phyloP scores from a whole-genome alignment of 2,888 invertebrate species.

The Pteria penguin region DNA sequence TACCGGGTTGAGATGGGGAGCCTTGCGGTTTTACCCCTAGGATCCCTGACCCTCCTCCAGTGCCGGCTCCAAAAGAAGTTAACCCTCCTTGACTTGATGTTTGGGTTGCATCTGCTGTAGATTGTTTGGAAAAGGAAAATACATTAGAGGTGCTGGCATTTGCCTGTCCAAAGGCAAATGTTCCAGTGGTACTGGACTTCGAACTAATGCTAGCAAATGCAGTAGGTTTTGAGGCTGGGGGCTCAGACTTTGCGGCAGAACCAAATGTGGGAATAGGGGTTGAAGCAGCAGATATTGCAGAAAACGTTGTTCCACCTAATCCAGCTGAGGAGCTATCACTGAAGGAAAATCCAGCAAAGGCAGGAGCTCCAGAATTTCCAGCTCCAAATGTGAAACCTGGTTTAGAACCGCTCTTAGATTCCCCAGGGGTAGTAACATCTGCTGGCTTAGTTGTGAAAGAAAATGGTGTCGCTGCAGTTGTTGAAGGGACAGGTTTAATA shows the following conservation, averaged over 20 bases:
- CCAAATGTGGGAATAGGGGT: background rate
- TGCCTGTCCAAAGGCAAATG: background rate
- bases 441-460: constrained; percentile 2
- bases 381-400: constrained; percentile 1
- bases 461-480: background rate
- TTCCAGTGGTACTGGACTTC: background rate
- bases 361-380: background rate
- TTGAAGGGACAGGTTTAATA: background rate
- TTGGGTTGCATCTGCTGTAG: background rate
- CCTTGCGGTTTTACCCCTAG: no score
- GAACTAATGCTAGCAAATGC: background rate
- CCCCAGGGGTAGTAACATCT: background rate
- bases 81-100: no score
- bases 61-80: no score
- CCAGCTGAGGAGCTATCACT: background rate
- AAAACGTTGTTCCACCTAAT: background rate
- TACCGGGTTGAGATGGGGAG: no score
- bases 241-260: background rate
- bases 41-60: no score
- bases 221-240: background rate
- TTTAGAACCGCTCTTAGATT: background rate
- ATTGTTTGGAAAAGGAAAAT: no score
- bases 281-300: background rate
- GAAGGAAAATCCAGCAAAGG: background rate
- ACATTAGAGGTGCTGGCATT: background rate